Conservation (phyloP, 2,797 vertebrate genomes). For the Trachurus trachurus region DNA sequence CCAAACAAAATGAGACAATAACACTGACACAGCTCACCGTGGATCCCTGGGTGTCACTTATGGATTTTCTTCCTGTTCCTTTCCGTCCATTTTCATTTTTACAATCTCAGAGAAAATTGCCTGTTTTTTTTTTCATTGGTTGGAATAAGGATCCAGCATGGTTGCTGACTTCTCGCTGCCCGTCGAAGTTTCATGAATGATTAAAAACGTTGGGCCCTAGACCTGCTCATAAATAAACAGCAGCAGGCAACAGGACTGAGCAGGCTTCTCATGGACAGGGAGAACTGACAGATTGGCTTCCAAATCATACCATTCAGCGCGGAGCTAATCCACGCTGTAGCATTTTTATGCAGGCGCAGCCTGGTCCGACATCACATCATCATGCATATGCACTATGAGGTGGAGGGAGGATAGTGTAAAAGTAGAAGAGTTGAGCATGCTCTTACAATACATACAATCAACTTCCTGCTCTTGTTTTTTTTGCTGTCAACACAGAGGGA, state of each 20-base stretch:
- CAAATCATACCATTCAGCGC: conserved; percentile 81
- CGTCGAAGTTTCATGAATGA: conserved; percentile 87
- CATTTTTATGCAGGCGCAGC: conserved; percentile 63
- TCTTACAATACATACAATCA: conserved; percentile 52
- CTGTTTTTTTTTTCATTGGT: conserved; percentile 53
- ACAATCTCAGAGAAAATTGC: conserved; percentile 61
- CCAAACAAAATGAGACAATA: conserved; percentile 28
- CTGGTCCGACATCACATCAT: conserved; percentile 53
- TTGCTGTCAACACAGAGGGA: conserved; percentile 50
- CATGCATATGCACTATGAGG: conserved; percentile 59
- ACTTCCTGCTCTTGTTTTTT: conserved; percentile 38
- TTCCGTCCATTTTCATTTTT: conserved; percentile 49
- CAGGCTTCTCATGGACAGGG: conserved; percentile 75
- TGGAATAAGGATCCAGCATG: conserved; percentile 72
- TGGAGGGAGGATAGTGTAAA: conserved; percentile 34
- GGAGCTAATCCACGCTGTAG: conserved; percentile 75
- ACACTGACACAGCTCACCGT: conserved; percentile 2
- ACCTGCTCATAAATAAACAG: conserved; percentile 89
- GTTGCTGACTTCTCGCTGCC: conserved; percentile 80
- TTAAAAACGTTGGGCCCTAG: conserved; percentile 82
- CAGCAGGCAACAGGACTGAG: conserved; percentile 81
- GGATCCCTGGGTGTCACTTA: conserved; percentile 37
- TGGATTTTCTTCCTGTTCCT: conserved; percentile 51
- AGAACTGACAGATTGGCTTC: conserved; percentile 78
- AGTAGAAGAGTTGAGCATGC: conserved; percentile 47